Base-by-base conservation (phyloP, 2,888 invertebrate genomes). In the Nematopogon swammerdamellus region DNA sequence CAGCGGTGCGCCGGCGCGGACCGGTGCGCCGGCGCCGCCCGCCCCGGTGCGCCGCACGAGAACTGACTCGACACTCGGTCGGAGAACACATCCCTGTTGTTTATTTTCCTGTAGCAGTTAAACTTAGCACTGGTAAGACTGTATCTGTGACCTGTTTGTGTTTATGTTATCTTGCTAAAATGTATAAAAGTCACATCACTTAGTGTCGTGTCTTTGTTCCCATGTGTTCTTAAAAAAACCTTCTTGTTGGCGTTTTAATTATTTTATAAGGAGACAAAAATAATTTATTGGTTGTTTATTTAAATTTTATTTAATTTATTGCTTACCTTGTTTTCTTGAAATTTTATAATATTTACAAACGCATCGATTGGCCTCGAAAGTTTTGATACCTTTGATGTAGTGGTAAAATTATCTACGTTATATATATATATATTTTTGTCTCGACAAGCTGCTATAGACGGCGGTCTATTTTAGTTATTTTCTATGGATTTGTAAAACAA, bases 71-170 rank as follows among this genome's bases (percentile, higher is more conserved):
- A 25, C 25, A 25, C 25, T 25, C 25, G 77, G 74, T 25, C 25
- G 77, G 74, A 73, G 73, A 64, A 77, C 79, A 75, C 79, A 79
- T 79, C 79, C 79, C 79, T 79, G 79, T 73, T 65, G 36, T 36
- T 36, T 36, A 36, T 14, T 36, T 36, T 36, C 8, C n/a, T 14
- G 11, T 36, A 36, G 36, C 8, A 3, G 4, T 36, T 72, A 11
- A 8, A 65, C 68, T 74, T 79, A 79, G 79, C 74, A 76, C 74
- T 75, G 60, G 68, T 80, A 80, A 80, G 80, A 80, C 80, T 80
- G 80, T 80, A 72, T 76, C 76, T 75, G 80, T 80, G 80, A 80
- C 80, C 80, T 80, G 80, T 80, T 79, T 75, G 70, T 67, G 71
- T 74, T 54, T 73, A 72, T 72, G 71, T 72, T 69, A 72, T 72